These are phyloP conservation scores for Carduelis carduelis DNA, from an alignment of 2,797 vertebrate species.

Conservation along the genomic window DNA sequence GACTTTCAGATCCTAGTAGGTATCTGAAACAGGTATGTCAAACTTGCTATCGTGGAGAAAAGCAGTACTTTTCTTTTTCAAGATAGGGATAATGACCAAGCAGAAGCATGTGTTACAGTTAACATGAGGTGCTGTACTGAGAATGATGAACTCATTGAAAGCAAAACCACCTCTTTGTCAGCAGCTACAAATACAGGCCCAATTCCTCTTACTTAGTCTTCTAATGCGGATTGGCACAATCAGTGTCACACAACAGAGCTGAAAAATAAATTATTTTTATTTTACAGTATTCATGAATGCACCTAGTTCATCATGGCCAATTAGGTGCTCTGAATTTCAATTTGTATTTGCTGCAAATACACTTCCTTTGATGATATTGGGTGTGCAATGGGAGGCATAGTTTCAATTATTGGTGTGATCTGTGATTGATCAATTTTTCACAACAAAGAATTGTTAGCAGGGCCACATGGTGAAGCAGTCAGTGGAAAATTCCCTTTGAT, in stretches of 20 bases:
- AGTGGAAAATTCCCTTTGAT: conserved; percentile 67
- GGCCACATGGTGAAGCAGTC: conserved; percentile 37
- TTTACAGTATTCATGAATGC: conserved; percentile 64
- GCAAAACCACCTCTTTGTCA: neutral
- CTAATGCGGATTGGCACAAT: neutral
- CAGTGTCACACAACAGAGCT: neutral
- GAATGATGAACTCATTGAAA: neutral
- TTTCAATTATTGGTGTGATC: conserved; percentile 29
- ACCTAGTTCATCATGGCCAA: conserved; percentile 77
- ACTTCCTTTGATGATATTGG: conserved; percentile 54
- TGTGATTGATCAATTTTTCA: conserved; percentile 69
- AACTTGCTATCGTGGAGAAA: neutral
- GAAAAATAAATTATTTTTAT: neutral
- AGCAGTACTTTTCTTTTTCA: neutral
- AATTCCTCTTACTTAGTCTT: neutral
- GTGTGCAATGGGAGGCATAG: conserved; percentile 55
- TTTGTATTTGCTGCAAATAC: conserved; percentile 63
- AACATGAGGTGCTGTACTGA: neutral
- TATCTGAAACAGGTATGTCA: neutral
- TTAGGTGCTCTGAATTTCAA: conserved; percentile 79
- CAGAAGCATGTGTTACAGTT: neutral
- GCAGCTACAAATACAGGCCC: neutral
- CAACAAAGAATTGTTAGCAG: conserved; percentile 58
- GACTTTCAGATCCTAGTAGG: neutral
- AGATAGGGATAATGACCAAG: neutral